Evolutionary conservation across 2,797 vertebrate genomes (phyloP), one percentile per base, ranked within the genome.

Genomic region (Lacerta viridis): DNA sequence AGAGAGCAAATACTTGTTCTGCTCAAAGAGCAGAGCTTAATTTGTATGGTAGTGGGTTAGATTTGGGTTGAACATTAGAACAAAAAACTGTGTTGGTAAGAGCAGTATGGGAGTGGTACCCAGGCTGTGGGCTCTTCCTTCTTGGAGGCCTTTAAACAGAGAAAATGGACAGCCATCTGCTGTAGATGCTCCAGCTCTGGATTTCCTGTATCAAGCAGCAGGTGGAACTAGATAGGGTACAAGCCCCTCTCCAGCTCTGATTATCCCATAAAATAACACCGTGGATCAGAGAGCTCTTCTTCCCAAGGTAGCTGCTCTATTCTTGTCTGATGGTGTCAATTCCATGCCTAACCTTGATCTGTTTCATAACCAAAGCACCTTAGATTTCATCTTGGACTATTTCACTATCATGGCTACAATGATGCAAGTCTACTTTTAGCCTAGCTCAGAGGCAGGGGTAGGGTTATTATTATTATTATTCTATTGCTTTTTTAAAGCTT

Each of bases 401-500:
- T 92, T 95, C 90, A 85, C 88, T 92, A 83, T 86, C 87, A 88
- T 15, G 74, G 18, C 50, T 85, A 36, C 36, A 64, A 25, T 20
- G 9, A 46, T 10, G 0, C 50, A 17, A 9, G 33, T 89, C 80
- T 92, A 89, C 18, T 68, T 95, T 94, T 0, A 23, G 36, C 72
- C 61, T 85, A 36, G 29, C 68, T 71, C 55, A 0, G 15, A 91
- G 86, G 83, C 84, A 66, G 92, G 87, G 88, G 69, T 74, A n/a
- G 36, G 11, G 23, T 18, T 23, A 11, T 61, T 43, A 41, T 81
- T 80, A 41, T 90, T 95, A 91, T 94, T 92, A 93, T 95, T 95
- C 83, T 89, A 83, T 94, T 93, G 89, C 89, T 90, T 93, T 72
- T 91, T 88, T 94, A 87, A 33, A 33, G 89, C 89, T 93, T 94